These are phyloP conservation scores for Esox niger DNA, from an alignment of 2,113 vertebrate species.

Conservation along the genomic window DNA sequence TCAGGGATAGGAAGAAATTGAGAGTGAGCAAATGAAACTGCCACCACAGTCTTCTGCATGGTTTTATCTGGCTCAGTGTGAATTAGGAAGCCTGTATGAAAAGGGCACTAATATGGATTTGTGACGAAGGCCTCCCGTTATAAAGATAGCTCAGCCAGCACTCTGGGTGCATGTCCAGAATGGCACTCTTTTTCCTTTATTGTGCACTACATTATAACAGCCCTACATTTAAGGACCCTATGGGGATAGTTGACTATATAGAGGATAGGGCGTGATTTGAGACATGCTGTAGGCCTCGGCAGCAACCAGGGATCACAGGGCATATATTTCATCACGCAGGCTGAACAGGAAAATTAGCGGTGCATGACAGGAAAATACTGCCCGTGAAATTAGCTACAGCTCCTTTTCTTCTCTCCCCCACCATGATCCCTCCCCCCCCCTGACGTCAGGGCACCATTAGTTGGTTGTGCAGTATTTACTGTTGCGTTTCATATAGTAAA, in stretches of 20 bases:
- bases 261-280: no score
- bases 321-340: constrained; percentile 37
- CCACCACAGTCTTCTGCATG: constrained; percentile 44
- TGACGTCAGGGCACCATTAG: constrained; percentile 10
- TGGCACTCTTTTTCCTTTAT: no score
- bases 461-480: not conserved
- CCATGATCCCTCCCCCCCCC: constrained; percentile 47
- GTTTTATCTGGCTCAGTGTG: constrained; percentile 46
- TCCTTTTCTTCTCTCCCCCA: constrained; percentile 29
- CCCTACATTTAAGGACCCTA: no score
- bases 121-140: constrained; percentile 18
- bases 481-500: constrained; percentile 32
- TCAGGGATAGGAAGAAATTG: constrained; percentile 38
- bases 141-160: constrained; percentile 32
- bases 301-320: constrained; percentile 43
- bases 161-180: not conserved
- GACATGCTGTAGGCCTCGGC: constrained; percentile 6
- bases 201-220: no score
- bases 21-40: constrained; percentile 49
- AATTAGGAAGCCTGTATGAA: constrained; percentile 49
- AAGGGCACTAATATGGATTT: constrained; percentile 48
- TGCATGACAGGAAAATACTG: constrained; percentile 62
- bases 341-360: constrained; percentile 53
- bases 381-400: constrained; percentile 67
- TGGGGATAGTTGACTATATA: no score